phyloP scores from a whole-genome alignment of 1,140 invertebrate species.

The Ceratosolen fusciceps region DNA sequence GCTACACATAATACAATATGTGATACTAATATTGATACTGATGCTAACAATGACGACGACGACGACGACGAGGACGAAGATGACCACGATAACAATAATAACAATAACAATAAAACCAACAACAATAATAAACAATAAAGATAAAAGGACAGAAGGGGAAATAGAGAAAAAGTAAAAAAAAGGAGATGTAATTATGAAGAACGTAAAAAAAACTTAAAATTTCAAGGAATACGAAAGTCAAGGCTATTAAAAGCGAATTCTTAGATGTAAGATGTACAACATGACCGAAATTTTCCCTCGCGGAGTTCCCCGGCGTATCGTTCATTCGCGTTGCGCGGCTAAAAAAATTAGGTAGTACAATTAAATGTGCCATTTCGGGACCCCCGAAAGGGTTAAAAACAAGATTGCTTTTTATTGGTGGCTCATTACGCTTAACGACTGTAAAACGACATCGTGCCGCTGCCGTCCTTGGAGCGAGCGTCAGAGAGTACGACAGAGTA shows the following conservation, averaged over 20 bases:
- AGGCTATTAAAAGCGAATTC: constrained; percentile 23
- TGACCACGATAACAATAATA: too few relatives aligned
- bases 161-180: too few relatives aligned
- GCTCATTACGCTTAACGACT: constrained; percentile 69
- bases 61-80: too few relatives aligned
- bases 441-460: constrained; percentile 61
- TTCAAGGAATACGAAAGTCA: neutral
- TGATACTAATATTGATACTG: too few relatives aligned
- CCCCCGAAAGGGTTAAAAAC: constrained; percentile 66
- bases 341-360: constrained; percentile 60
- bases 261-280: neutral
- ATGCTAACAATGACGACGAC: too few relatives aligned
- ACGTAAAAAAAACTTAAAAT: constrained; percentile 17
- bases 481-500: neutral
- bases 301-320: constrained; percentile 36
- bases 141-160: too few relatives aligned
- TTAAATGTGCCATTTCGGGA: constrained; percentile 62
- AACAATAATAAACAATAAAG: too few relatives aligned
- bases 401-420: constrained; percentile 70
- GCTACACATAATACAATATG: too few relatives aligned
- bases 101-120: too few relatives aligned
- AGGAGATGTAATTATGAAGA: too few relatives aligned
- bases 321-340: constrained; percentile 36
- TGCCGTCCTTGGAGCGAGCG: neutral
- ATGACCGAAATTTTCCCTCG: constrained; percentile 1